A percentile compares a stretch with the other conserved stretches of the same genome.
Conservation (phyloP, 2,888 invertebrate genomes). For the Sphinx pinastri region DNA sequence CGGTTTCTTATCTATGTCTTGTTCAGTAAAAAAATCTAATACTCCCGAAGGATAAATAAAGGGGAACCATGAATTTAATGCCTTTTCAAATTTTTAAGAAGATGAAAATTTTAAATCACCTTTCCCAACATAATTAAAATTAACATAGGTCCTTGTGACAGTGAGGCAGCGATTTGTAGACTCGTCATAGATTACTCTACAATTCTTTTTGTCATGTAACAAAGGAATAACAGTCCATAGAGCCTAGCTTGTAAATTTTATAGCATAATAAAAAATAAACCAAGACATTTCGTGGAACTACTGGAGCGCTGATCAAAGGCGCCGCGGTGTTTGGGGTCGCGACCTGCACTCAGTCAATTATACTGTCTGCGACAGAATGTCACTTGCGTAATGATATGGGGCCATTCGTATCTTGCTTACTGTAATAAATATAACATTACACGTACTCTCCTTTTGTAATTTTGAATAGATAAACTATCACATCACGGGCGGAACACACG, state of each 20-base stretch:
- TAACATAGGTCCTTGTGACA: no score
- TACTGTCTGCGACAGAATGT: conserved; percentile 14
- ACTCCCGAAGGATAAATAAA: no score
- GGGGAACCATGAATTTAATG: no score
- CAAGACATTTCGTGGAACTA: not conserved
- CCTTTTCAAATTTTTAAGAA: no score
- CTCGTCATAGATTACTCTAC: no score
- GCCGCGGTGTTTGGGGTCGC: conserved; percentile 3
- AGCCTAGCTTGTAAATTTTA: not conserved
- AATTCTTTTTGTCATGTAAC: not conserved
- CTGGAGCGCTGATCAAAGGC: conserved; percentile 1
- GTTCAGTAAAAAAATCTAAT: no score
- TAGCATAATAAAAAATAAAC: conserved; percentile 3
- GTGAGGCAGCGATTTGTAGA: no score
- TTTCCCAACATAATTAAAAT: no score
- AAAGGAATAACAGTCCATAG: not conserved
- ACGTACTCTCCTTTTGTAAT: no score
- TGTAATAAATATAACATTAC: not conserved
- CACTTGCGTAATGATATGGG: conserved; percentile 8
- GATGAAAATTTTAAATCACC: no score
- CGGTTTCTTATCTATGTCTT: not conserved
- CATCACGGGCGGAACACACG: no score
- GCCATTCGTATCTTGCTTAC: not conserved
- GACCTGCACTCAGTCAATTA: conserved; percentile 11
- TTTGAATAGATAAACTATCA: no score